Evolutionary conservation across 2,113 vertebrate genomes (phyloP), one percentile per base, ranked within the genome.

Genomic region (Rhineura floridana): DNA sequence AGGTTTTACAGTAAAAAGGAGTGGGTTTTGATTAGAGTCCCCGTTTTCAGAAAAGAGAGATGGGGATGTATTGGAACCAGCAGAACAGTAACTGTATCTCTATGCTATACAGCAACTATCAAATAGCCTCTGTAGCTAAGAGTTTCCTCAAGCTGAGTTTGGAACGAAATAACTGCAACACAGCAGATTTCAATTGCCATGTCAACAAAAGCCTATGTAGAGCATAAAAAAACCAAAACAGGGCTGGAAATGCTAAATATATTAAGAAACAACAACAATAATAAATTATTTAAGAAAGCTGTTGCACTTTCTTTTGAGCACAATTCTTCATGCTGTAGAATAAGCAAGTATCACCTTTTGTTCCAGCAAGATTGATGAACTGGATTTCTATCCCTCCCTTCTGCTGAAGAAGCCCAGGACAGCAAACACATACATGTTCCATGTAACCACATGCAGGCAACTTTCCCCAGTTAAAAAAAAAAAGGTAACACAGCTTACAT

Each of bases 401-500:
- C n/a, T n/a, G n/a, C n/a, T n/a, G n/a, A n/a, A n/a, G n/a, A n/a
- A n/a, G n/a, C n/a, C n/a, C n/a, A n/a, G n/a, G n/a, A n/a, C n/a
- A n/a, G n/a, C n/a, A n/a, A n/a, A n/a, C n/a, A n/a, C n/a, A n/a
- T 86, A 28, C 55, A 87, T 89, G 81, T 10, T 81, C 83, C 62
- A 2, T 46, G 86, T 89, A 81, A 48, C 17, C 5, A 78, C 83
- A 83, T 30, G 55, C 50, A 90, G 48, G 2, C 48, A 80, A 50
- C 28, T 28, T 36, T 91, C 17, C 6, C 15, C 21, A 30, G 63
- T 69, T 88, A 62, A 52, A 50, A 0, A 50, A 93, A 0, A 87
- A 81, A 11, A 80, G 21, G 80, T 83, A 50, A 39, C 5, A 84
- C 33, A 52, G 96, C 98, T 98, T 95, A 99, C 99, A 55, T 85